Base-by-base conservation (phyloP, 1,140 invertebrate genomes). In the Tetramorium alpestre region DNA sequence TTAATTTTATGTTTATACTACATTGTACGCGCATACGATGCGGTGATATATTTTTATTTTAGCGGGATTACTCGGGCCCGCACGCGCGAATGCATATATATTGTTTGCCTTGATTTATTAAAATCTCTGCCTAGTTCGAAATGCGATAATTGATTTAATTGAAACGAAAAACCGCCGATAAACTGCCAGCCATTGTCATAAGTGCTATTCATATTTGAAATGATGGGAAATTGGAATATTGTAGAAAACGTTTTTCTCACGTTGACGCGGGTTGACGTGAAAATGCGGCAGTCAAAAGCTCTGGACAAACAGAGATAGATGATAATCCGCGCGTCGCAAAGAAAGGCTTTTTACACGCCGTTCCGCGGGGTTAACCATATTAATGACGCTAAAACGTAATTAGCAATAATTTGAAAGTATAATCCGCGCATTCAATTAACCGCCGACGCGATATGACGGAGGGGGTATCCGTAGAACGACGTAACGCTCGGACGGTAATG, bases 381-480 rank as follows among this genome's bases (percentile, higher is more conserved):
- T 58, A 73, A 82, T 54, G 67, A 82, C 28, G 41, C 80, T 60
- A 73, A 82, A 82, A 72, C 54, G 67, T 82, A 82, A 82, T 82
- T 82, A 82, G 80, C 67, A 73, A 73, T 82, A 82, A 82, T 82
- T 73, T 82, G 67, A 82, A 82, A 82, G 80, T 82, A 82, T 82
- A 82, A 82, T 82, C 51, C 10, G 41, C 25, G n/a, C 41, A 47
- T 84, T 84, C 80, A 84, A 84, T 84, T 84, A 84, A 75, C 67
- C n/a, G 41, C 67, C 51, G 41, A 60, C 80, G 51, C 44, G 69
- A 73, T 33, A 73, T 82, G 58, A 82, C 80, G 54, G 51, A 8
- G 80, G 67, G 41, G 38, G 41, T 69, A 69, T 70, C 41, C 78
- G 49, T 28, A 44, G 28, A 44, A 51, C 13, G 49, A 81, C 64